phyloP scores from a whole-genome alignment of 2,797 vertebrate species.

The Poliocrania exsul region DNA sequence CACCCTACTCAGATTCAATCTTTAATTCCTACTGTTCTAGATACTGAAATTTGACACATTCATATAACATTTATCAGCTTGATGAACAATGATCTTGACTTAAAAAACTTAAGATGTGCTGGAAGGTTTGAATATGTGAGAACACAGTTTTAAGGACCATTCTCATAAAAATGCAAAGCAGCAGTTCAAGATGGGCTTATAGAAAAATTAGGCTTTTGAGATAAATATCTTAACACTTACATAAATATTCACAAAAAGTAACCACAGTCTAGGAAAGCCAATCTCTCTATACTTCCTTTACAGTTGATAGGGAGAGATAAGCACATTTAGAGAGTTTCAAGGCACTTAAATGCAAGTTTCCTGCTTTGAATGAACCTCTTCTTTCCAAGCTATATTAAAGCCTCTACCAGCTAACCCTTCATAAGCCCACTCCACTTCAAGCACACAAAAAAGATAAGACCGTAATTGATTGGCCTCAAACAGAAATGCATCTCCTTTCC shows the following conservation, averaged over 20 bases:
- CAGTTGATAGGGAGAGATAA: slow-evolving; percentile 28
- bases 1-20: neutral
- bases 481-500: neutral
- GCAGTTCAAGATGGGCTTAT: neutral
- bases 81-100: neutral
- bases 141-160: neutral
- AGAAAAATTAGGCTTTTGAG: slow-evolving; percentile 23
- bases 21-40: neutral
- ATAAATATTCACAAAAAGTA: slow-evolving; percentile 19
- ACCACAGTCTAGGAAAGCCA: slow-evolving; percentile 24
- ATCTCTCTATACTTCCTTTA: slow-evolving; percentile 51
- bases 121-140: neutral
- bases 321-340: slow-evolving; percentile 38
- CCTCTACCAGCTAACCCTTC: neutral
- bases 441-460: neutral
- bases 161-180: slow-evolving; percentile 22
- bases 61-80: neutral
- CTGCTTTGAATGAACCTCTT: slow-evolving; percentile 43
- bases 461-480: neutral
- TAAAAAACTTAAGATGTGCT: neutral
- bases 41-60: neutral
- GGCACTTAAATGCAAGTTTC: slow-evolving; percentile 12
- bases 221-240: slow-evolving; percentile 38
- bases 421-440: neutral
- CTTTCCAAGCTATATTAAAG: slow-evolving; percentile 3